phyloP scores from a whole-genome alignment of 2,113 vertebrate species.

The Psittacula cyanocephala region DNA sequence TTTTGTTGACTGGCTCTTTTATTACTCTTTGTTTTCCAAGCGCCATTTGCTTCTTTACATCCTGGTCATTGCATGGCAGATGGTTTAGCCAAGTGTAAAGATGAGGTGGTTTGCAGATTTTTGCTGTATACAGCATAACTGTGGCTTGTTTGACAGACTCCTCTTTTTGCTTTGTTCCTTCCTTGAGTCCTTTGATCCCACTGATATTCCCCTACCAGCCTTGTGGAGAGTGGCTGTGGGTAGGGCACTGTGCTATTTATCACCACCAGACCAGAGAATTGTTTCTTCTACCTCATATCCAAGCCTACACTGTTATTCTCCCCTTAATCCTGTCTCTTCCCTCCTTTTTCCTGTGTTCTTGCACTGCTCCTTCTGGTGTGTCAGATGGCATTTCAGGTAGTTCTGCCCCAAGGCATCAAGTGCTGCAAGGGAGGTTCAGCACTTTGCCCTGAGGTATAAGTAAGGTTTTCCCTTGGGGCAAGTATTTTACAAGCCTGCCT shows the following conservation, averaged over 20 bases:
- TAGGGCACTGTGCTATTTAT: neutral
- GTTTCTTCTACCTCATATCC: neutral
- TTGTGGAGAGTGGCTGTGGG: neutral
- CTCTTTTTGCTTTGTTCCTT: slow-evolving; percentile 5
- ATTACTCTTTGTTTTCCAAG: slow-evolving; percentile 36
- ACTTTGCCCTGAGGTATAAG: neutral
- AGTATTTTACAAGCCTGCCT: neutral
- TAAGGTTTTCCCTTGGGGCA: neutral
- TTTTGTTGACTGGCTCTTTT: slow-evolving; percentile 55
- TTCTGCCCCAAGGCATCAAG: neutral
- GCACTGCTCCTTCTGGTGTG: slow-evolving; percentile 11
- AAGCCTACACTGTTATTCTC: neutral
- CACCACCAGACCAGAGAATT: neutral
- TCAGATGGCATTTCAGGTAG: neutral
- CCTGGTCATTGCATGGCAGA: slow-evolving; percentile 75
- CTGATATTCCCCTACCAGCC: neutral
- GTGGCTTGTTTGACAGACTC: slow-evolving; percentile 46
- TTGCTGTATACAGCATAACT: neutral
- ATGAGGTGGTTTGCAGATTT: slow-evolving; percentile 7
- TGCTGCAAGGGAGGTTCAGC: neutral
- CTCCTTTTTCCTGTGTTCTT: neutral
- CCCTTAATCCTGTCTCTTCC: neutral
- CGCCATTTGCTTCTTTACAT: slow-evolving; percentile 71
- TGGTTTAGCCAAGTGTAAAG: slow-evolving; percentile 44
- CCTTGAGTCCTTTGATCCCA: neutral